These are phyloP conservation scores for Ciconia boyciana DNA, from an alignment of 2,113 vertebrate species.

Conservation along the genomic window DNA sequence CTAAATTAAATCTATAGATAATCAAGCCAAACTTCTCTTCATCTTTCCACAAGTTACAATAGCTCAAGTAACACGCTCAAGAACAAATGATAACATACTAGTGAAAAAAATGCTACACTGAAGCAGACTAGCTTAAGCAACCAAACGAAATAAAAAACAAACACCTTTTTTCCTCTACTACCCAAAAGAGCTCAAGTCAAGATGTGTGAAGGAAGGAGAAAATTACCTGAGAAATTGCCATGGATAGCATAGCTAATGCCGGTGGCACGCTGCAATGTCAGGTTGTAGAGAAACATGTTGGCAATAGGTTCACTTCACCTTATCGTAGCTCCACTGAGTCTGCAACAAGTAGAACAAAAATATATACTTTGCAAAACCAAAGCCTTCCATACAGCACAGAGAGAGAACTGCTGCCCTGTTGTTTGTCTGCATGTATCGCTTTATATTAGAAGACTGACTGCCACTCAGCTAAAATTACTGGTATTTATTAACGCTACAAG, in stretches of 20 bases:
- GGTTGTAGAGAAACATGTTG: constrained; percentile 95
- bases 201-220: fast-evolving
- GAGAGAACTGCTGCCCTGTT: fast-evolving
- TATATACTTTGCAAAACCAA: fast-evolving
- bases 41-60: not conserved
- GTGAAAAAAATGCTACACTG: fast-evolving
- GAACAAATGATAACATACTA: fast-evolving
- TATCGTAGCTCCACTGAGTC: not conserved
- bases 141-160: fast-evolving
- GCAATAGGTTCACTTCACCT: not conserved
- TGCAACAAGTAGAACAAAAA: not conserved
- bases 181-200: fast-evolving
- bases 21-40: not conserved
- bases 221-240: constrained; percentile 96
- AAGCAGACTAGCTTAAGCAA: not conserved
- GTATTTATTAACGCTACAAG: fast-evolving
- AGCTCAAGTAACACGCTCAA: not conserved
- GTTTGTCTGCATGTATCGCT: fast-evolving
- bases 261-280: constrained; percentile 93
- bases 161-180: no score
- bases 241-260: constrained; percentile 97
- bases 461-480: fast-evolving
- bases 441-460: fast-evolving
- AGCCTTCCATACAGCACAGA: fast-evolving
- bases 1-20: fast-evolving